These are phyloP conservation scores for Pseudotriccus pelzelni DNA, from an alignment of 2,797 vertebrate genomes.

Conservation along the genomic window DNA sequence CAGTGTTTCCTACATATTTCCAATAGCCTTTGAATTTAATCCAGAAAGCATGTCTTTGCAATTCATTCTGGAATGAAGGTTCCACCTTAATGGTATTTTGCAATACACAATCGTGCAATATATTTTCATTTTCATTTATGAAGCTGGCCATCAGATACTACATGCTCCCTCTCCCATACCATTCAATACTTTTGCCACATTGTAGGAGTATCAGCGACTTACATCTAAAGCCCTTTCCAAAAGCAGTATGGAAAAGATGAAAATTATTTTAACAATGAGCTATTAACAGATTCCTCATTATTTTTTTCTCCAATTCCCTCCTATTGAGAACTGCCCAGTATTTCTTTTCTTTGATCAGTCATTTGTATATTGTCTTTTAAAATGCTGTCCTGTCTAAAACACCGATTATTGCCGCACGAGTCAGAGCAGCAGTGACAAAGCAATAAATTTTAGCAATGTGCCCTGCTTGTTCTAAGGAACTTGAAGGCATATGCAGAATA, in stretches of 20 bases:
- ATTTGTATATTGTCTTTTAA: neutral
- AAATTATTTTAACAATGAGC: neutral
- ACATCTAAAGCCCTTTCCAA: constrained; percentile 35
- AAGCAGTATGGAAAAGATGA: constrained; percentile 5
- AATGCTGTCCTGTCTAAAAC: neutral
- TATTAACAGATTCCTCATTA: neutral
- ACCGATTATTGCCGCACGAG: neutral
- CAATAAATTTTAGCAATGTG: neutral
- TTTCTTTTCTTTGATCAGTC: neutral
- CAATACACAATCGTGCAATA: neutral
- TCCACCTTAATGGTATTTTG: constrained; percentile 40
- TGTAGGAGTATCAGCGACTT: neutral
- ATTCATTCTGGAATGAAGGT: constrained; percentile 31
- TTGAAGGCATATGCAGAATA: neutral
- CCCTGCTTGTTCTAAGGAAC: constrained; percentile 1
- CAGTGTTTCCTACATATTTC: neutral
- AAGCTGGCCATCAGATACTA: constrained; percentile 6
- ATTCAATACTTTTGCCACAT: neutral
- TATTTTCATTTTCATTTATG: neutral
- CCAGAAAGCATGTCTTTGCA: neutral
- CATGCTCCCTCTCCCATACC: neutral
- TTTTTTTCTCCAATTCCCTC: neutral
- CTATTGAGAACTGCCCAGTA: neutral
- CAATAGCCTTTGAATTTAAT: neutral
- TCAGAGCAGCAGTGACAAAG: neutral